A percentile compares a stretch with the other conserved stretches of the same genome.
Conservation (phyloP, 2,888 invertebrate species). For the Drosophila hamatofila region DNA sequence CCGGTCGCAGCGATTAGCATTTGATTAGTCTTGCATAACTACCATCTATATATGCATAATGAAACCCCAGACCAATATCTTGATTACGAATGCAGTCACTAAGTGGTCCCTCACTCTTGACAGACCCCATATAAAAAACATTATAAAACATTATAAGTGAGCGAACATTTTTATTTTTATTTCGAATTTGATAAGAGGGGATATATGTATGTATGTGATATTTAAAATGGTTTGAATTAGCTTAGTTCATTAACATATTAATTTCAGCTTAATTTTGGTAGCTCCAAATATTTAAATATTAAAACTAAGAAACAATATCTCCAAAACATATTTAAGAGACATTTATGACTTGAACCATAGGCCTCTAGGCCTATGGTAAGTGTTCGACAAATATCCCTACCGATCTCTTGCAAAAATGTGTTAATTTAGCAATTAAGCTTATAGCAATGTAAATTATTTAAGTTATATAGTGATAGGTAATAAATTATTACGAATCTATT, state of each 20-base stretch:
- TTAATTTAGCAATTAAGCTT: slow-evolving; percentile 6
- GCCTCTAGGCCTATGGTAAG: neutral
- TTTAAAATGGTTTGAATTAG: neutral
- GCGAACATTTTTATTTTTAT: neutral
- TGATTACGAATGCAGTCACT: slow-evolving; percentile 39
- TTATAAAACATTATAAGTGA: neutral
- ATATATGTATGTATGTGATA: neutral
- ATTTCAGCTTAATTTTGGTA: neutral
- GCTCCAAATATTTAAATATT: neutral
- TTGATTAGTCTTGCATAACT: slow-evolving; percentile 64
- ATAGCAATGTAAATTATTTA: neutral
- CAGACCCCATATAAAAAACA: neutral
- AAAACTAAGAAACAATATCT: neutral
- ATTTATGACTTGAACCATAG: neutral
- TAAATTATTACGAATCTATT: neutral
- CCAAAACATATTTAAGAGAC: too few relatives aligned
- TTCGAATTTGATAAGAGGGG: too few relatives aligned
- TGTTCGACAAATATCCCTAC: neutral
- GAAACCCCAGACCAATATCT: slow-evolving; percentile 20
- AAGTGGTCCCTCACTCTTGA: slow-evolving; percentile 26
- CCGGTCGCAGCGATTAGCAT: slow-evolving; percentile 74
- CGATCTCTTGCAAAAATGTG: neutral
- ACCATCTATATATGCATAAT: slow-evolving; percentile 31
- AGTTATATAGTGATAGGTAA: neutral
- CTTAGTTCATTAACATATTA: neutral